These are phyloP conservation scores for Carcinoscorpius rotundicauda DNA, from an alignment of 1,140 invertebrate genomes.

Conservation along the genomic window DNA sequence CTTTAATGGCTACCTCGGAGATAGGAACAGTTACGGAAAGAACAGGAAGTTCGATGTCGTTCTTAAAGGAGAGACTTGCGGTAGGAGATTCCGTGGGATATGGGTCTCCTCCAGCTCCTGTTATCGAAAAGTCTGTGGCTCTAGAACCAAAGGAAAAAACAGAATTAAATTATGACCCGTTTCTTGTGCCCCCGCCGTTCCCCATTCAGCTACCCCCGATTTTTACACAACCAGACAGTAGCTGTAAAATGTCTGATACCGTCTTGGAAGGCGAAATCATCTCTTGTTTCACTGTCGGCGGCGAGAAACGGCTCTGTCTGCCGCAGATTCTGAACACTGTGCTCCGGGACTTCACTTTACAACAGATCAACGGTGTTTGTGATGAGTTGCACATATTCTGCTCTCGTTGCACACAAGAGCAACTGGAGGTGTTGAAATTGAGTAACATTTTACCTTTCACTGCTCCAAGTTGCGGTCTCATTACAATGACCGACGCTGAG, in stretches of 20 bases:
- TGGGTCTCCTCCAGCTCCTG: no score
- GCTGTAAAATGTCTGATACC: slow-evolving; percentile 73
- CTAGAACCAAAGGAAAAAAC: no score
- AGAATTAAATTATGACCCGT: slow-evolving; percentile 26
- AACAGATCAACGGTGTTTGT: slow-evolving; percentile 83
- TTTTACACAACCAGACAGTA: slow-evolving; percentile 64
- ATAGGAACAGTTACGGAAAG: no score
- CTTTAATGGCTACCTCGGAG: no score
- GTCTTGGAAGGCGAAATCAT: slow-evolving; percentile 82
- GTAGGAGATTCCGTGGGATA: no score
- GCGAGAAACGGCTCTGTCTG: slow-evolving; percentile 84
- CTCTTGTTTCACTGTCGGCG: slow-evolving; percentile 88
- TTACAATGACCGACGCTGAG: slow-evolving; percentile 94
- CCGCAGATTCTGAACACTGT: slow-evolving; percentile 91
- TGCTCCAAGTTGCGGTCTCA: slow-evolving; percentile 79
- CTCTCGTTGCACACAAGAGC: slow-evolving; percentile 79
- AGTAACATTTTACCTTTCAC: slow-evolving; percentile 63
- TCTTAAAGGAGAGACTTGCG: no score
- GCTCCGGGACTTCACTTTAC: slow-evolving; percentile 70
- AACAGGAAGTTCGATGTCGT: no score
- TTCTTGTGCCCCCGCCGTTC: slow-evolving; percentile 29
- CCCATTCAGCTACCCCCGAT: slow-evolving; percentile 50
- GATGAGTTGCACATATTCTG: slow-evolving; percentile 92
- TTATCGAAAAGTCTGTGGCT: no score
- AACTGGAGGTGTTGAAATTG: slow-evolving; percentile 79